Evolutionary conservation across 1,140 invertebrate genomes (phyloP), one percentile per base, ranked within the genome.

Genomic region (Macrosteles quadrilineatus): DNA sequence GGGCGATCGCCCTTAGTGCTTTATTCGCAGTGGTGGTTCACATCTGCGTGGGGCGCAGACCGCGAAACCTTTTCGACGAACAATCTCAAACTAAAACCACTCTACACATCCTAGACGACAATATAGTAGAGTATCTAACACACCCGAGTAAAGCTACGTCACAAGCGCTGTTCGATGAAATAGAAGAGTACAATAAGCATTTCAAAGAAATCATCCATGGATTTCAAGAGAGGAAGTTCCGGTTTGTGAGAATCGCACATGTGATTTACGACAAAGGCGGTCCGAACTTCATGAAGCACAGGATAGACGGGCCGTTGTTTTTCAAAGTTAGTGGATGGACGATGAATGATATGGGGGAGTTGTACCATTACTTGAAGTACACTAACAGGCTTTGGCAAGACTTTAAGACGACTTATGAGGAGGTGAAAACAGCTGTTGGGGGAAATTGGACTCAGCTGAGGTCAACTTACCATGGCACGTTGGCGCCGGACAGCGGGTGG

Each of bases 231-330:
- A 25, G 59, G 4, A 63, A 32, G 31, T 29, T 63, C n/a, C 19
- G 59, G 27, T 63, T 25, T 31, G 31, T 63, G 1, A 63, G 31
- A 32, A 63, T 63, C 2, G 59, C 59, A 11, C 59, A 63, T 31
- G 59, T 63, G 25, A 19, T 63, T 17, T 63, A 63, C 31, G 59
- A 63, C 59, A 63, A 63, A 23, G 59, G 59, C n/a, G 59, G 59
- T 3, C 59, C 59, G 4, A 19, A 63, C 27, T 63, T 63, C 17
- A 29, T 63, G 25, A 29, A 63, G 17, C 9, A 11, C 4, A 63
- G 59, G 19, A 1, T 63, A 27, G 30, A 63, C 21, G 27, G 31
- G 30, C 27, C 59, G 30, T 2, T 63, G 6, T 27, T 63, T 17
- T 36, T 31, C 3, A 32, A 32, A 3, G 17, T 32, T n/a, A 32